These are phyloP conservation scores for Aphrocallistes beatrix DNA, from an alignment of 37 sponge, comb jelly and placozoan species.

Conservation along the genomic window DNA sequence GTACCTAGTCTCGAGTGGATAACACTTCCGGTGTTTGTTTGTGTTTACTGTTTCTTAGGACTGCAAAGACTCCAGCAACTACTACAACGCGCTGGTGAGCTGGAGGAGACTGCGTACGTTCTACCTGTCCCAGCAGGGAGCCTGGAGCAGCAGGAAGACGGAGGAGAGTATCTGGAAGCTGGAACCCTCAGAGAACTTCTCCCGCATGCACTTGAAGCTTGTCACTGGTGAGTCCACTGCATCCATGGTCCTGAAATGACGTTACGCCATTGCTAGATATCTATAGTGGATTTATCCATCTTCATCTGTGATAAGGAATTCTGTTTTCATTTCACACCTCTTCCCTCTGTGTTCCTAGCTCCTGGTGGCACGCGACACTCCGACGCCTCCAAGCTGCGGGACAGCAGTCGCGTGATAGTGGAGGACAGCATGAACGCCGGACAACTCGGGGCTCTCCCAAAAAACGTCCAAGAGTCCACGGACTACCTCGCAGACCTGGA, in stretches of 20 bases:
- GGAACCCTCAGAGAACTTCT: constrained; percentile 69
- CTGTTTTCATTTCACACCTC: too few relatives aligned
- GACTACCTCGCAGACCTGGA: neutral
- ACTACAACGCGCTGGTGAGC: neutral
- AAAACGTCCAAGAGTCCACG: neutral
- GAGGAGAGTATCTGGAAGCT: constrained; percentile 59
- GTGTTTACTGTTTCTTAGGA: neutral
- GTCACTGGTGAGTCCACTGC: neutral
- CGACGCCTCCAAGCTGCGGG: neutral
- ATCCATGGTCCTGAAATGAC: too few relatives aligned
- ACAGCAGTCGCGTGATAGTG: neutral
- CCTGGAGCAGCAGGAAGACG: constrained; percentile 22
- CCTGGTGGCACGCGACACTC: constrained; percentile 12
- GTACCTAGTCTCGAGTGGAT: too few relatives aligned
- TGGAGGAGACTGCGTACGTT: neutral
- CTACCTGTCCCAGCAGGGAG: neutral
- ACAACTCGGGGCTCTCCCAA: neutral
- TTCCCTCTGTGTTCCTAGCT: too few relatives aligned
- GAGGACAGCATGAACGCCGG: neutral
- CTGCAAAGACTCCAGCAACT: neutral
- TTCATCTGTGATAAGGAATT: too few relatives aligned
- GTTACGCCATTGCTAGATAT: neutral
- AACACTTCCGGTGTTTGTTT: too few relatives aligned
- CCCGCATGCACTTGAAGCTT: constrained; percentile 64
- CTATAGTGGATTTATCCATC: neutral